A percentile compares a stretch with the other conserved stretches of the same genome.
Evolutionary conservation across 2,888 invertebrate genomes (phyloP).

Genomic region (Platycnemis pennipes): DNA sequence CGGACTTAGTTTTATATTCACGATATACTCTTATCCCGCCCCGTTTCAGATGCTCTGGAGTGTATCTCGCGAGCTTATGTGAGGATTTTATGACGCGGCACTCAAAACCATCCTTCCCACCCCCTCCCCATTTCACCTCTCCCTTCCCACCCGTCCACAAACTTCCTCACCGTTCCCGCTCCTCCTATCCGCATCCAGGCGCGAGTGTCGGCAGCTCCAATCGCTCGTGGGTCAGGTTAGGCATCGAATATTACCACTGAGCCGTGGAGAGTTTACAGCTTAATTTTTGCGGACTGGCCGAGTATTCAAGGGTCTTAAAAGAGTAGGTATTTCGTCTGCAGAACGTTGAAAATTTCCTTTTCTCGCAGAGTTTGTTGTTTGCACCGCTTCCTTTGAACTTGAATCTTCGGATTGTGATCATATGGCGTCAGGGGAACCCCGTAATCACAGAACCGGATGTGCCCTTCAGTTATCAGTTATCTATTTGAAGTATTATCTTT

Average conservation of each 20-base stretch:
- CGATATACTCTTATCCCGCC: constrained; percentile 51
- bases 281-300: constrained; percentile 1
- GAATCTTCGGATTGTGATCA: neutral
- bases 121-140: neutral
- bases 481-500: neutral
- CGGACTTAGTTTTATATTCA: constrained; percentile 63
- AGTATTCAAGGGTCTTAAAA: neutral
- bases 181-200: neutral
- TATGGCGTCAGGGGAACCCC: neutral
- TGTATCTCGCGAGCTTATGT: constrained; percentile 67
- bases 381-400: neutral
- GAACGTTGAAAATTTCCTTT: neutral
- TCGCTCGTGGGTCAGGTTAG: neutral
- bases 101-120: constrained; percentile 55
- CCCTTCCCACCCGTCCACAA: neutral
- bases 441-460: neutral
- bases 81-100: constrained; percentile 52
- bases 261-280: neutral
- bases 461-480: neutral
- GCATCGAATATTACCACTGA: neutral
- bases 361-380: constrained; percentile 13
- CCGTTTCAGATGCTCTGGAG: constrained; percentile 51
- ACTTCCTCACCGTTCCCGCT: neutral
- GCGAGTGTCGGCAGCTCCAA: neutral
- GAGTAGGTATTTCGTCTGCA: neutral